Conservation (phyloP, 2,888 invertebrate species). For the Trachelus iudaicus region DNA sequence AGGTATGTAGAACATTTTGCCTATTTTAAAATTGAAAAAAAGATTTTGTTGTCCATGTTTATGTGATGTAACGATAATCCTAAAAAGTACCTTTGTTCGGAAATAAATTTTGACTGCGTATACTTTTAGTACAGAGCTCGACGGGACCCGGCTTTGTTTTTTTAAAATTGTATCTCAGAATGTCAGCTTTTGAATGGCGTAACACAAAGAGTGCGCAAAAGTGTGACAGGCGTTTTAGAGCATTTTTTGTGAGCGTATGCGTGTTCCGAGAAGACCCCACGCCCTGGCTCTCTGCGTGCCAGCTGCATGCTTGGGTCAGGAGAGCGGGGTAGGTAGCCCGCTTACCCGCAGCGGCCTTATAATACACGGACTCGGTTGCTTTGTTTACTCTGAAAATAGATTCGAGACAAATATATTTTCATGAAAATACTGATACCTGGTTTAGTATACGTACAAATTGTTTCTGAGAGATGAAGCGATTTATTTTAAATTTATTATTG, state of each 20-base stretch:
- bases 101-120: slow-evolving; percentile 17
- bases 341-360: slow-evolving; percentile 13
- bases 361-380: slow-evolving; percentile 2
- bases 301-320: slow-evolving; percentile 4
- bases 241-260: slow-evolving; percentile 17
- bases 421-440: slow-evolving; percentile 13
- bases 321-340: slow-evolving; percentile 4
- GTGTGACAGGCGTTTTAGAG: slow-evolving; percentile 15
- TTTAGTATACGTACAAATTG: slow-evolving; percentile 11
- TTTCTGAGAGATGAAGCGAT: slow-evolving; percentile 5
- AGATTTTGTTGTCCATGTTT: slow-evolving; percentile 14
- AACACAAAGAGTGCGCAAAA: slow-evolving; percentile 3
- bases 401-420: slow-evolving; percentile 13
- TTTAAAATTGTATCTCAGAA: slow-evolving; percentile 5
- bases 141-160: neutral
- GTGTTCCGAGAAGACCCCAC: slow-evolving; percentile 14
- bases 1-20: no score
- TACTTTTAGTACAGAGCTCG: slow-evolving; percentile 8
- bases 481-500: neutral
- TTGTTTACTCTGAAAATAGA: slow-evolving; percentile 13
- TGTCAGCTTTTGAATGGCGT: slow-evolving; percentile 15
- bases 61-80: slow-evolving; percentile 15
- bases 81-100: slow-evolving; percentile 15
- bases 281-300: slow-evolving; percentile 12
- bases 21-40: slow-evolving; percentile 5